Evolutionary conservation across 2,888 invertebrate species (phyloP).

Genomic region (Hermaeophaga mercurialis): DNA sequence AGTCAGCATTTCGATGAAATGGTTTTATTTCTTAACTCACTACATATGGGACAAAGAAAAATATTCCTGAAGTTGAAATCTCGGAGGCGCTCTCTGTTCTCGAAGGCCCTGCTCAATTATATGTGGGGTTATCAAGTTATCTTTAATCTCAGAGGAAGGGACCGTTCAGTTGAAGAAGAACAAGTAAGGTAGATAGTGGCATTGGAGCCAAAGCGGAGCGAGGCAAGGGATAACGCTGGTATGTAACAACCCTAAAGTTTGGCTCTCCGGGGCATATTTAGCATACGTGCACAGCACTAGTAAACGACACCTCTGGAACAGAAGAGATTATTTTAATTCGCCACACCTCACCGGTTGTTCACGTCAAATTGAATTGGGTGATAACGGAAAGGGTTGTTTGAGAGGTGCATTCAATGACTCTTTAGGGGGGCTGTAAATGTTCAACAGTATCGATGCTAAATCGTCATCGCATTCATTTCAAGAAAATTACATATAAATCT

Average conservation of each 20-base stretch:
- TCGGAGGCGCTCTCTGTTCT: slow-evolving; percentile 12
- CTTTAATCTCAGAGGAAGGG: slow-evolving; percentile 11
- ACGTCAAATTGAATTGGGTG: slow-evolving; percentile 22
- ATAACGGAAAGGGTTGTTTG: slow-evolving; percentile 18
- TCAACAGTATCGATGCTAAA: too few relatives aligned
- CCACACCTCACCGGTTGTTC: slow-evolving; percentile 23
- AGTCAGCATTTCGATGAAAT: too few relatives aligned
- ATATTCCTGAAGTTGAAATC: not conserved
- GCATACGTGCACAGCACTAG: slow-evolving; percentile 16
- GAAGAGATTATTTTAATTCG: slow-evolving; percentile 23
- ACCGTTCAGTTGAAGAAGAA: not conserved
- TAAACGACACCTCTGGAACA: slow-evolving; percentile 18
- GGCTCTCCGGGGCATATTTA: slow-evolving; percentile 15
- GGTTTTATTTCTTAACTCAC: too few relatives aligned
- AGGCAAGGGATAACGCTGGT: not conserved
- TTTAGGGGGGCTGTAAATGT: slow-evolving; percentile 14
- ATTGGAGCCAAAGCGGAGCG: slow-evolving; percentile 1
- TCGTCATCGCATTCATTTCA: too few relatives aligned
- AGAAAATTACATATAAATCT: too few relatives aligned
- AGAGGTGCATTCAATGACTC: slow-evolving; percentile 13
- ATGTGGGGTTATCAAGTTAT: slow-evolving; percentile 18
- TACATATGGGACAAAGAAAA: too few relatives aligned
- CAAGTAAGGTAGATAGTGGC: not conserved
- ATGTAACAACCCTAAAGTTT: slow-evolving; percentile 19
- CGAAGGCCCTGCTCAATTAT: slow-evolving; percentile 21